A percentile compares a stretch with the other conserved stretches of the same genome.
phyloP scores from a whole-genome alignment of 2,113 vertebrate species.

The Gobius niger region DNA sequence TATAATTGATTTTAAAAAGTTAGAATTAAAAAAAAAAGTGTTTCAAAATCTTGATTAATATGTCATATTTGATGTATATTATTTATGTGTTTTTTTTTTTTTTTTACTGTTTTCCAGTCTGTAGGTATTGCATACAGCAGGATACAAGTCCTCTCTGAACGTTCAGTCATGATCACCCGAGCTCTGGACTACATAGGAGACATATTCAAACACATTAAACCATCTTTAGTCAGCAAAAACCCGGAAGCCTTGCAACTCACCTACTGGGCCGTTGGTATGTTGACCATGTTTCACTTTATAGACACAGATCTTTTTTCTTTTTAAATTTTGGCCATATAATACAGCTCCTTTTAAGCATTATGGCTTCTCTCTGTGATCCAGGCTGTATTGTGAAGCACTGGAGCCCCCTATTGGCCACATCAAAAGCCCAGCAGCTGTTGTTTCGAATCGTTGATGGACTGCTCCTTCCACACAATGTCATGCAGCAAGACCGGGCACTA shows the following conservation, averaged over 20 bases:
- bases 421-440: conserved; percentile 90
- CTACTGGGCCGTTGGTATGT: conserved; percentile 85
- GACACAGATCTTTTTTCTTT: not conserved
- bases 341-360: not conserved
- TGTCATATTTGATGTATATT: not conserved
- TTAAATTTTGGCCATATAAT: not conserved
- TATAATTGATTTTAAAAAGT: no score
- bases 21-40: no score
- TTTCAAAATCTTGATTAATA: not conserved
- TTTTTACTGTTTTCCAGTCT: conserved; percentile 73
- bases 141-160: conserved; percentile 85
- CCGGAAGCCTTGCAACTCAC: conserved; percentile 87
- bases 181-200: conserved; percentile 90
- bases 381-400: conserved; percentile 93
- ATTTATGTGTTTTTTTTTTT: conserved; percentile 16
- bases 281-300: not conserved
- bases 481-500: conserved; percentile 89
- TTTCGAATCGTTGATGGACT: conserved; percentile 91
- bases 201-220: conserved; percentile 91
- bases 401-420: conserved; percentile 89
- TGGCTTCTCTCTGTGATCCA: conserved; percentile 53
- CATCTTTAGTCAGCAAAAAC: conserved; percentile 85
- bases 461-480: conserved; percentile 86
- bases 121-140: conserved; percentile 81
- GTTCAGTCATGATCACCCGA: conserved; percentile 86